phyloP scores from a whole-genome alignment of 2,113 vertebrate genomes.

The Sula dactylatra region DNA sequence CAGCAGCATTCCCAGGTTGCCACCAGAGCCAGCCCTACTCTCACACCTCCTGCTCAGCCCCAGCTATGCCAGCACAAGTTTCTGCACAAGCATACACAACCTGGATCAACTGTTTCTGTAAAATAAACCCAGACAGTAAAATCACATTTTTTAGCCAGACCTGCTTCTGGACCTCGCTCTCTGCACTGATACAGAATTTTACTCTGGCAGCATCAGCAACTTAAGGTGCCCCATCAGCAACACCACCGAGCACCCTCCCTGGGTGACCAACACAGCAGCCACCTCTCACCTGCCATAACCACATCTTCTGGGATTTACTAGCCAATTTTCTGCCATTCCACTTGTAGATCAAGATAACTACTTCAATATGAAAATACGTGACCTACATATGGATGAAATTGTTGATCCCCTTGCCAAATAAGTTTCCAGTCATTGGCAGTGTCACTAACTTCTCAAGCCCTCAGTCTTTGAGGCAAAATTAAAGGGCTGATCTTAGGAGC shows the following conservation, averaged over 20 bases:
- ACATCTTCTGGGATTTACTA: neutral
- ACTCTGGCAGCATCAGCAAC: neutral
- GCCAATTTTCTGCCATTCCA: neutral
- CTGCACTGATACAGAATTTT: neutral
- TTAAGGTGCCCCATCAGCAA: neutral
- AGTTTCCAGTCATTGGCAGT: neutral
- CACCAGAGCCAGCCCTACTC: neutral
- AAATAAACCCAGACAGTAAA: neutral
- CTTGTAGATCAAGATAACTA: neutral
- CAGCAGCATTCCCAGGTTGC: neutral
- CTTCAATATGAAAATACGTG: neutral
- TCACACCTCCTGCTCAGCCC: neutral
- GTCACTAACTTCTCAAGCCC: neutral
- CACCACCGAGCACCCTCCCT: accelerated
- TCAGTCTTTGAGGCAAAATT: neutral
- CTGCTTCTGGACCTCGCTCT: neutral
- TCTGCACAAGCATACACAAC: neutral
- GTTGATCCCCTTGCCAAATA: neutral
- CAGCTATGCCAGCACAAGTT: neutral
- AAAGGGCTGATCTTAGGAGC: neutral
- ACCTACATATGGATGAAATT: neutral
- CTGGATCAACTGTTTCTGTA: neutral
- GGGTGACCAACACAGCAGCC: neutral
- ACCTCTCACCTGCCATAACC: neutral
- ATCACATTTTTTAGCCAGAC: neutral